A percentile compares a stretch with the other conserved stretches of the same genome.
Conservation (phyloP, 2,797 vertebrate species). For the Oreonectes daqikongensis region DNA sequence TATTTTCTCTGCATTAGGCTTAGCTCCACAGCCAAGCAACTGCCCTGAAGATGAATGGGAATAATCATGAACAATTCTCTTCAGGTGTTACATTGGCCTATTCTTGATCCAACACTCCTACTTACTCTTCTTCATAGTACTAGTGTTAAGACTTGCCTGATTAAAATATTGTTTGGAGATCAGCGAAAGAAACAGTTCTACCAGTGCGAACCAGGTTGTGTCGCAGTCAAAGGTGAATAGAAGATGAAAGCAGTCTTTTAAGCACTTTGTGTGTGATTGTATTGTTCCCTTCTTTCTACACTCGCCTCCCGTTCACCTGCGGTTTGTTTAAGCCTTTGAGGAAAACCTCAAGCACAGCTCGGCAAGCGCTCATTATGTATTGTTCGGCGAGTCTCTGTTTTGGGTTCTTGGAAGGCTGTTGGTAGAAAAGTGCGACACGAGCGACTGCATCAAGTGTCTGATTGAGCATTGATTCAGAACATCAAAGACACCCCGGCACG, state of each 20-base stretch:
- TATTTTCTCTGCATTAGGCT: no score
- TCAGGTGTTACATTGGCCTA: not conserved
- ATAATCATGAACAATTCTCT: not conserved
- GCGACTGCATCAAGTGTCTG: not conserved
- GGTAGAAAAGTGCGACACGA: conserved; percentile 11
- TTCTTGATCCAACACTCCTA: not conserved
- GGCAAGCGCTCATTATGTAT: conserved; percentile 48
- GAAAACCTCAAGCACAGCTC: conserved; percentile 4
- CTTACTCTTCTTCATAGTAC: not conserved
- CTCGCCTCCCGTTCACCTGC: conserved; percentile 1
- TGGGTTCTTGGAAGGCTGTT: conserved; percentile 23
- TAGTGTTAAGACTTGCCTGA: not conserved
- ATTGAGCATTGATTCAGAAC: conserved; percentile 36
- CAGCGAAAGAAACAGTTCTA: not conserved
- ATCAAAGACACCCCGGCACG: conserved; percentile 52
- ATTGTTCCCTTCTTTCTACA: not conserved
- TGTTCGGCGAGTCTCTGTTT: conserved; percentile 25
- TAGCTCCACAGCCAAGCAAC: not conserved
- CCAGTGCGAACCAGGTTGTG: not conserved
- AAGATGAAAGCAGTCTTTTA: conserved; percentile 14
- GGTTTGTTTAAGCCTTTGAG: conserved; percentile 18
- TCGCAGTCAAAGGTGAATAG: not conserved
- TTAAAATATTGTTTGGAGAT: not conserved
- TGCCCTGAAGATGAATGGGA: not conserved
- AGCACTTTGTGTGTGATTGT: not conserved